Conservation (phyloP, 2,888 invertebrate genomes). For the Siphlonurus alternatus region DNA sequence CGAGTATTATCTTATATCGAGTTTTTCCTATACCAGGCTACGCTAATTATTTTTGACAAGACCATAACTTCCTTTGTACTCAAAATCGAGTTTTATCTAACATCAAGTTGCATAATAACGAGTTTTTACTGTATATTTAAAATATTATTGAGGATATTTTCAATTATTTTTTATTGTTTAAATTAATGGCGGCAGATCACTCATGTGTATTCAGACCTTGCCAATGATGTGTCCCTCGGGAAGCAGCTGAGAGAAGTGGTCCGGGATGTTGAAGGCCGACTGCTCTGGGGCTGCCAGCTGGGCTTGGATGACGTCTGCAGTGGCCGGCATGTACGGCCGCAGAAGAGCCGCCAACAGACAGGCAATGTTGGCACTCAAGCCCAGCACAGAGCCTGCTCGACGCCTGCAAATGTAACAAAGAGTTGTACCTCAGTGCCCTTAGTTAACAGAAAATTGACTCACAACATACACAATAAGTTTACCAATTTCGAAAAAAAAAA, state of each 20-base stretch:
- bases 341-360: conserved; percentile 65
- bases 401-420: conserved; percentile 25
- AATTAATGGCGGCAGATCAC: too few species aligned
- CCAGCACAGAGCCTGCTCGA: conserved; percentile 71
- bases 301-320: conserved; percentile 44
- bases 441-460: too few species aligned
- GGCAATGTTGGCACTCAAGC: conserved; percentile 63
- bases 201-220: too few species aligned
- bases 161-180: too few species aligned
- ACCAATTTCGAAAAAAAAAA: conserved; percentile 17
- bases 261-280: conserved; percentile 32
- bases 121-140: too few species aligned
- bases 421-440: too few species aligned
- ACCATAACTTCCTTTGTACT: too few species aligned
- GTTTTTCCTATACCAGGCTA: too few species aligned
- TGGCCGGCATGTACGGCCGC: conserved; percentile 82
- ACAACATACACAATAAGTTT: not conserved
- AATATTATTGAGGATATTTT: not conserved
- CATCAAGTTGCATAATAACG: too few species aligned
- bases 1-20: too few species aligned
- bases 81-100: too few species aligned
- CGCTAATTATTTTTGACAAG: too few species aligned
- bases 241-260: conserved; percentile 33
- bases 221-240: conserved; percentile 69
- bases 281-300: conserved; percentile 48